A percentile compares a stretch with the other conserved stretches of the same genome.
These are phyloP conservation scores for Penaeus monodon DNA, from an alignment of 2,888 invertebrate species.

Conservation along the genomic window DNA sequence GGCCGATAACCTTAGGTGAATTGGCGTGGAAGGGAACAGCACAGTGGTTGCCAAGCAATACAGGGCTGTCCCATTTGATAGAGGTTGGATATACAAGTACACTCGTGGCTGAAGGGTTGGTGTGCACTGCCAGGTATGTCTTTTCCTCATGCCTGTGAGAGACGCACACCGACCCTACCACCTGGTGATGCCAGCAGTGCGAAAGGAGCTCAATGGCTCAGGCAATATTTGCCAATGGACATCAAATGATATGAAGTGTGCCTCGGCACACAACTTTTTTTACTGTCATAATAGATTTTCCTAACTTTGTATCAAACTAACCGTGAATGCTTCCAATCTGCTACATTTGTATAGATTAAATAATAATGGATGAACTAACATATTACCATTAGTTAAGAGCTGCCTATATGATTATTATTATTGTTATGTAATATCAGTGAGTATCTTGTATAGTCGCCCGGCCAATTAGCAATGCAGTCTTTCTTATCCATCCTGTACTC, in stretches of 20 bases:
- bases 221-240: conserved; percentile 25
- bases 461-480: conserved; percentile 42
- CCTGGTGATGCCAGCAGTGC: conserved; percentile 45
- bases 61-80: neutral
- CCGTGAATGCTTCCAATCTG: conserved; percentile 59
- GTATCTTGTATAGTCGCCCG: conserved; percentile 56
- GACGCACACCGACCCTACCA: conserved; percentile 1
- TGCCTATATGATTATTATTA: conserved; percentile 55
- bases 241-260: conserved; percentile 31
- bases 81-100: conserved; percentile 25
- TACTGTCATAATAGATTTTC: conserved; percentile 53
- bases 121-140: too few species aligned
- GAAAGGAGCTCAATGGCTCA: conserved; percentile 31
- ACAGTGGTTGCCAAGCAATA: conserved; percentile 52
- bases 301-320: conserved; percentile 59
- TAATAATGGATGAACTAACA: conserved; percentile 41
- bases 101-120: conserved; percentile 18
- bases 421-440: conserved; percentile 30
- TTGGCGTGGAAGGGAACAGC: neutral
- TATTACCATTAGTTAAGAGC: conserved; percentile 50
- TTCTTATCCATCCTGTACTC: conserved; percentile 60
- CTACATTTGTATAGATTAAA: conserved; percentile 57
- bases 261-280: conserved; percentile 44
- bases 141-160: neutral
- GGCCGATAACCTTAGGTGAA: conserved; percentile 33